Evolutionary conservation across 2,888 invertebrate species (phyloP).

Genomic region (Ellobium chinense): DNA sequence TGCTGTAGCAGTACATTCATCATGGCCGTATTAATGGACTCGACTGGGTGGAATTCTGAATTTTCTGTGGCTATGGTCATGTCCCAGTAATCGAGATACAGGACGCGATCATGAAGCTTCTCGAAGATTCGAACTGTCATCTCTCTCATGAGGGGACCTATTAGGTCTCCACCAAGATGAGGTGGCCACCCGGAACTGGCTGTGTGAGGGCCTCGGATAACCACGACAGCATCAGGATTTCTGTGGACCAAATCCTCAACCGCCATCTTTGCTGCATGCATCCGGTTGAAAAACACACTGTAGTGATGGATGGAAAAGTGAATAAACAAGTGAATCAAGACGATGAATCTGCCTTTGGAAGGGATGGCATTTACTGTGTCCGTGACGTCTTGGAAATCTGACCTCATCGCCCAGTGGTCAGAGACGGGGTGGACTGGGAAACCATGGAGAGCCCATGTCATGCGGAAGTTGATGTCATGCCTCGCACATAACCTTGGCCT

Average conservation of each 20-base stretch:
- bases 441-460: conserved; percentile 15
- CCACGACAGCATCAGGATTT: neutral
- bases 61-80: conserved; percentile 41
- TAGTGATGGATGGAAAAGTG: conserved; percentile 16
- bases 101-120: conserved; percentile 3
- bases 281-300: neutral
- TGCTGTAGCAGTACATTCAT: conserved; percentile 24
- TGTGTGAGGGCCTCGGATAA: conserved; percentile 26
- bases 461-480: neutral
- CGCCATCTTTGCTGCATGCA: conserved; percentile 2
- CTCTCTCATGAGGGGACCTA: conserved; percentile 5
- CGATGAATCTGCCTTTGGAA: neutral
- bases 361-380: neutral
- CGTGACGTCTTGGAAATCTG: conserved; percentile 5
- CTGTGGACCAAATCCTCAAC: neutral
- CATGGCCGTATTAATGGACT: conserved; percentile 4
- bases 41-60: conserved; percentile 14
- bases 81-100: conserved; percentile 41
- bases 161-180: conserved; percentile 10
- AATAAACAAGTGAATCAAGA: neutral
- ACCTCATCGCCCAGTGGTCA: conserved; percentile 3
- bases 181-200: conserved; percentile 17
- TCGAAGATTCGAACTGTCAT: neutral
- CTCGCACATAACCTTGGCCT: neutral
- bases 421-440: neutral